Percentiles rank a stretch among this genome's conserved stretches.
These are phyloP conservation scores for Sthenelais limicola DNA, from an alignment of 2,888 invertebrate genomes.

Conservation along the genomic window DNA sequence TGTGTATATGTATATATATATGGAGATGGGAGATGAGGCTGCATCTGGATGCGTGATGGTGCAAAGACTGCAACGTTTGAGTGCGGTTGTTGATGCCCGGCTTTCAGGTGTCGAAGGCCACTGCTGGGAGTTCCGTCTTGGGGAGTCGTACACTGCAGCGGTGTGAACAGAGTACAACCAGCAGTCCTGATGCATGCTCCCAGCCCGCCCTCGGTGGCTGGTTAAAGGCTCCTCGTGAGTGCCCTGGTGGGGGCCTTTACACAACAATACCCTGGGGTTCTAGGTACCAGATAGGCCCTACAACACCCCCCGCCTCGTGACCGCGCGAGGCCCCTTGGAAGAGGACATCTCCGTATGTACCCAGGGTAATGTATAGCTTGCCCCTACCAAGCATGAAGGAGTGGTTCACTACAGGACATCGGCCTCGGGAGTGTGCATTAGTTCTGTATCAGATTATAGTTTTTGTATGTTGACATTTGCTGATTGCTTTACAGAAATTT, in stretches of 20 bases:
- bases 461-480: slow-evolving; percentile 27
- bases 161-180: slow-evolving; percentile 38
- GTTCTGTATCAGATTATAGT: slow-evolving; percentile 8
- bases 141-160: slow-evolving; percentile 26
- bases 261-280: slow-evolving; percentile 41
- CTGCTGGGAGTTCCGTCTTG: slow-evolving; percentile 13
- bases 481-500: slow-evolving; percentile 32
- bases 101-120: slow-evolving; percentile 15
- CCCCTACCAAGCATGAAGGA: slow-evolving; percentile 44
- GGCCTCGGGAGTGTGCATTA: slow-evolving; percentile 43
- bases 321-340: no score
- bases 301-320: no score
- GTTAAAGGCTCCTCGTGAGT: slow-evolving; percentile 24
- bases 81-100: slow-evolving; percentile 26
- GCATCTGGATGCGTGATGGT: slow-evolving; percentile 25
- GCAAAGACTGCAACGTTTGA: slow-evolving; percentile 17
- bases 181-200: slow-evolving; percentile 45
- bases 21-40: slow-evolving; percentile 9
- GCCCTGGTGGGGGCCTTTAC: slow-evolving; percentile 34
- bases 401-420: slow-evolving; percentile 32
- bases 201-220: slow-evolving; percentile 32
- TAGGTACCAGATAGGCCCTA: no score
- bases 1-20: slow-evolving; percentile 4
- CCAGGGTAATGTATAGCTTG: slow-evolving; percentile 39
- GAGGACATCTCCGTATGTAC: slow-evolving; percentile 33